phyloP scores from a whole-genome alignment of 2,797 vertebrate species.

The Xyrichtys novacula region DNA sequence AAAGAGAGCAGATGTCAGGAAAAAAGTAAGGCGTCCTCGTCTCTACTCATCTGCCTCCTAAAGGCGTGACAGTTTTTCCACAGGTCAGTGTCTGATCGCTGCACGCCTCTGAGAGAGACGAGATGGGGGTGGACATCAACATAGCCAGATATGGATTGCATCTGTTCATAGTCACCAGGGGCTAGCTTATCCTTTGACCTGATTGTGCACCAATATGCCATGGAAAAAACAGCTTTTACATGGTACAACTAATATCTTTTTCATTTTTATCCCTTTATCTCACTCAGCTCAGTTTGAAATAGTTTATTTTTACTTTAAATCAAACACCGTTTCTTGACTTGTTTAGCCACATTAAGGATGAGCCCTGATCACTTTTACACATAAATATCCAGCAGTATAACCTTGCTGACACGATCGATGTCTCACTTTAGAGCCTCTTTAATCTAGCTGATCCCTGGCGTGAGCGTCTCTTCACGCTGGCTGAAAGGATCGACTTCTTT shows the following conservation, averaged over 20 bases:
- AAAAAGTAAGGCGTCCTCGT: constrained; percentile 28
- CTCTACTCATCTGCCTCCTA: constrained; percentile 45
- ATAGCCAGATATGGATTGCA: constrained; percentile 67
- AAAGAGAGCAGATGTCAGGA: constrained; percentile 40
- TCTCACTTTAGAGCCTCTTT: constrained; percentile 55
- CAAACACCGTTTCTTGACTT: not conserved
- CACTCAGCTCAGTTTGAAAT: not conserved
- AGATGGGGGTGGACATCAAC: constrained; percentile 60
- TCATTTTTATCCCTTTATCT: not conserved
- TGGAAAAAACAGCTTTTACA: constrained; percentile 17
- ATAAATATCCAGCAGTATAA: constrained; percentile 17
- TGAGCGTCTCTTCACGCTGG: constrained; percentile 15
- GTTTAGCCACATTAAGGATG: constrained; percentile 33
- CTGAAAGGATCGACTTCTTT: constrained; percentile 53
- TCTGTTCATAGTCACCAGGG: constrained; percentile 72
- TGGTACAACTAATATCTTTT: constrained; percentile 6
- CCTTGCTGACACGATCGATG: constrained; percentile 45
- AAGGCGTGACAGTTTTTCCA: constrained; percentile 45
- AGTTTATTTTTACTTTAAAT: not conserved
- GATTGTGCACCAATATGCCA: constrained; percentile 73
- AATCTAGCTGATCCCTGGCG: constrained; percentile 64
- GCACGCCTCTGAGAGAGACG: constrained; percentile 50
- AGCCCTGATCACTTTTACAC: constrained; percentile 20
- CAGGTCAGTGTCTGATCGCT: constrained; percentile 64
- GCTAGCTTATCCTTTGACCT: constrained; percentile 74